phyloP scores from a whole-genome alignment of 2,888 invertebrate genomes.

The Coecobrya sp. region DNA sequence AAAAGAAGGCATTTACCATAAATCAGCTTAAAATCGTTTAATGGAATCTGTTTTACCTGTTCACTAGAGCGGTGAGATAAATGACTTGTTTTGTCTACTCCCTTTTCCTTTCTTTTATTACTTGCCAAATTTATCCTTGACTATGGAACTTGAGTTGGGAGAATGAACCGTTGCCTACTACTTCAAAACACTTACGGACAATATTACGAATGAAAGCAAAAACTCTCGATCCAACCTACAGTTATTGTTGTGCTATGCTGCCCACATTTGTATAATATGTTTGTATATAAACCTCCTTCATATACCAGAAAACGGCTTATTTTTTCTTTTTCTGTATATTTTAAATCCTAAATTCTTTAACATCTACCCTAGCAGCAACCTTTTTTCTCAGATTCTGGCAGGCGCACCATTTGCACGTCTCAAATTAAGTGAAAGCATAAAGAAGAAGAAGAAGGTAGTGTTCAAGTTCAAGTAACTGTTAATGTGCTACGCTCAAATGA shows the following conservation, averaged over 20 bases:
- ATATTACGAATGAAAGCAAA: background rate
- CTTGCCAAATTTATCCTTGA: constrained; percentile 61
- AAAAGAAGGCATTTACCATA: constrained; percentile 53
- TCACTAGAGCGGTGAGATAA: constrained; percentile 72
- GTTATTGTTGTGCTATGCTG: constrained; percentile 31
- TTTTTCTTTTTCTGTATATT: background rate
- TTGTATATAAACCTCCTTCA: background rate
- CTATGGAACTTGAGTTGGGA: background rate
- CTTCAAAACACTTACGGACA: background rate
- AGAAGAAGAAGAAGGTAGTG: constrained; percentile 41
- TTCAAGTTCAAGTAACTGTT: constrained; percentile 16
- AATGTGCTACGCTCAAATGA: constrained; percentile 13
- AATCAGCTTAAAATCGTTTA: constrained; percentile 56
- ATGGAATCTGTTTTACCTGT: constrained; percentile 66
- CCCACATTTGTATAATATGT: too few species aligned
- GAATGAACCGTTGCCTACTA: background rate
- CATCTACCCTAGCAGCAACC: too few species aligned
- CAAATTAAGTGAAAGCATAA: constrained; percentile 44
- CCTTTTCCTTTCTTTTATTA: constrained; percentile 51
- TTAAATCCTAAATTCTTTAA: background rate
- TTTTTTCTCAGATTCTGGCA: constrained; percentile 14
- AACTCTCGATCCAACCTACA: background rate
- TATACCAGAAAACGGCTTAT: background rate
- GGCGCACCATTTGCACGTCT: constrained; percentile 28
- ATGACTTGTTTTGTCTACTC: constrained; percentile 54